Conservation (phyloP, 2,797 vertebrate genomes). For the Anas flavirostris region DNA sequence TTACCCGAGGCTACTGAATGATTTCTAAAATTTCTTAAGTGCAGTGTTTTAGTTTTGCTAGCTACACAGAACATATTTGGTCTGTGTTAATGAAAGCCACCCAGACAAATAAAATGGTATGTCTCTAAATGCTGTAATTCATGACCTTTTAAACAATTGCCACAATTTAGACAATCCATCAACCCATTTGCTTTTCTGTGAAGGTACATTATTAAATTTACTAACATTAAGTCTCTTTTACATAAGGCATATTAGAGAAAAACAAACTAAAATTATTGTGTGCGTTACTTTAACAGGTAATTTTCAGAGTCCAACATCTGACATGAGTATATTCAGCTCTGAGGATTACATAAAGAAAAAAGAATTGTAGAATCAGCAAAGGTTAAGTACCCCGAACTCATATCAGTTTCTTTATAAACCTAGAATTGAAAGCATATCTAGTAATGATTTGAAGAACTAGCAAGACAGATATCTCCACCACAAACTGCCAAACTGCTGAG, state of each 20-base stretch:
- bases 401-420: neutral
- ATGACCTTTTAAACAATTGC: neutral
- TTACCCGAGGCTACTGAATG: neutral
- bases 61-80: neutral
- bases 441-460: neutral
- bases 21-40: neutral
- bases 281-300: neutral
- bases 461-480: neutral
- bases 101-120: neutral
- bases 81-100: neutral
- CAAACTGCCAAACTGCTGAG: neutral
- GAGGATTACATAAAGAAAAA: neutral
- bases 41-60: neutral
- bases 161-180: neutral
- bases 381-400: neutral
- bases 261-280: constrained; percentile 19
- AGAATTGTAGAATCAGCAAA: neutral
- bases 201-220: neutral
- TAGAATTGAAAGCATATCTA: neutral
- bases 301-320: neutral
- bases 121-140: neutral
- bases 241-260: neutral
- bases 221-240: neutral
- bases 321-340: neutral
- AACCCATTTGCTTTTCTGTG: neutral